These are phyloP conservation scores for Epinotia ramella DNA, from an alignment of 2,888 invertebrate species.

Conservation along the genomic window DNA sequence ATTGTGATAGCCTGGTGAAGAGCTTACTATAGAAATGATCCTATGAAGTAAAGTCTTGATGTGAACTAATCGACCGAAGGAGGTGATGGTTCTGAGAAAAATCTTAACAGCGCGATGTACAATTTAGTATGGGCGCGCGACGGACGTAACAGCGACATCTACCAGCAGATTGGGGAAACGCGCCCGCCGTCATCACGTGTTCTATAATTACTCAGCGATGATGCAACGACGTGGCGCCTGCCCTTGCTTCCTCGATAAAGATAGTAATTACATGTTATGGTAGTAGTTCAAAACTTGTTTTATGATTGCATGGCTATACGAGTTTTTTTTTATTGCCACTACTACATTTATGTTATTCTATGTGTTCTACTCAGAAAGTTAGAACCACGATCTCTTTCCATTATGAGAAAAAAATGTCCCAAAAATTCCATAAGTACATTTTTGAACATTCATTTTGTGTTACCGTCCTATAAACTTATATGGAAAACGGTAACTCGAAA, in stretches of 20 bases:
- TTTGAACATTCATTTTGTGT: too few species aligned
- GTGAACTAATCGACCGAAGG: neutral
- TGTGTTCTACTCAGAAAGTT: too few species aligned
- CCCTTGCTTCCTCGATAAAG: neutral
- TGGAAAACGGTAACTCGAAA: too few species aligned
- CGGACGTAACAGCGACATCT: neutral
- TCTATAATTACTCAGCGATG: neutral
- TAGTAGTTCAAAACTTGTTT: too few species aligned
- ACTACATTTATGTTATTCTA: too few species aligned
- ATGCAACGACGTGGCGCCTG: neutral
- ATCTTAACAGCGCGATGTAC: neutral
- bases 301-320: too few species aligned
- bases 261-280: too few species aligned
- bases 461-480: too few species aligned
- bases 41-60: constrained; percentile 8
- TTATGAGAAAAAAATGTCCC: too few species aligned
- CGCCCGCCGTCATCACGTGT: constrained; percentile 2
- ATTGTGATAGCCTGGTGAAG: constrained; percentile 18
- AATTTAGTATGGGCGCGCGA: neutral
- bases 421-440: too few species aligned
- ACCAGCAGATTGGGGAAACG: neutral
- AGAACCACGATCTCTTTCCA: too few species aligned
- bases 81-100: neutral
- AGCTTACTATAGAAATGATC: constrained; percentile 24
- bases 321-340: too few species aligned